Percentiles rank a stretch among this genome's conserved stretches.
Evolutionary conservation across 2,888 invertebrate species (phyloP).

Genomic region (Pardosa pseudoannulata): DNA sequence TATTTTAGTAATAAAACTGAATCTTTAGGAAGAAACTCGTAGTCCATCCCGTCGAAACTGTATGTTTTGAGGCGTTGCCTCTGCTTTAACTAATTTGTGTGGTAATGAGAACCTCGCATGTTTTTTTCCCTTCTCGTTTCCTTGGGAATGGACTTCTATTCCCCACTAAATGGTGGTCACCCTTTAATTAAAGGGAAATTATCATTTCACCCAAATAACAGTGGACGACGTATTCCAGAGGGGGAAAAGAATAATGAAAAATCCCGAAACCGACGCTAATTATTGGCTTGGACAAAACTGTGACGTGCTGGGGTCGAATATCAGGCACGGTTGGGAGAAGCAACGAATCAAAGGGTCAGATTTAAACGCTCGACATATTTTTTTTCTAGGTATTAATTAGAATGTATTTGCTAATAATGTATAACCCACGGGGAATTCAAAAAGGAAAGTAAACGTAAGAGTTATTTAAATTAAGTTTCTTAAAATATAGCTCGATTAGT

Average conservation of each 20-base stretch:
- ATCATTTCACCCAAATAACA: conserved; percentile 28
- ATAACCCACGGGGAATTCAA: too few species aligned
- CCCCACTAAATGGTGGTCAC: conserved; percentile 35
- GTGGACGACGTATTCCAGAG: conserved; percentile 12
- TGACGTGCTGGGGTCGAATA: not conserved
- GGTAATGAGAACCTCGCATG: conserved; percentile 59
- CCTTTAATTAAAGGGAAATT: conserved; percentile 39
- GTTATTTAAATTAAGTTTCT: too few species aligned
- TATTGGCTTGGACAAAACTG: not conserved
- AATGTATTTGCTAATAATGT: too few species aligned
- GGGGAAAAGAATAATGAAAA: not conserved
- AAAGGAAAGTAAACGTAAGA: too few species aligned
- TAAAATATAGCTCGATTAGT: too few species aligned
- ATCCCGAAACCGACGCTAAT: not conserved
- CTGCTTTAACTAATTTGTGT: conserved; percentile 47
- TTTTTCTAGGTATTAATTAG: too few species aligned
- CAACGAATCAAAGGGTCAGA: too few species aligned
- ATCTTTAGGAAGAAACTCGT: not conserved
- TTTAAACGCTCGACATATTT: too few species aligned
- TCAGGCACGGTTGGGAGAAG: not conserved
- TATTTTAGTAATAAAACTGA: not conserved
- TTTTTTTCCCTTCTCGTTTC: conserved; percentile 9
- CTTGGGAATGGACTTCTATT: conserved; percentile 7
- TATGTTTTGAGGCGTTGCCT: conserved; percentile 35
- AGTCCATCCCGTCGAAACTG: conserved; percentile 4